Conservation (phyloP, 1,140 invertebrate species). For the Eueides isabella region DNA sequence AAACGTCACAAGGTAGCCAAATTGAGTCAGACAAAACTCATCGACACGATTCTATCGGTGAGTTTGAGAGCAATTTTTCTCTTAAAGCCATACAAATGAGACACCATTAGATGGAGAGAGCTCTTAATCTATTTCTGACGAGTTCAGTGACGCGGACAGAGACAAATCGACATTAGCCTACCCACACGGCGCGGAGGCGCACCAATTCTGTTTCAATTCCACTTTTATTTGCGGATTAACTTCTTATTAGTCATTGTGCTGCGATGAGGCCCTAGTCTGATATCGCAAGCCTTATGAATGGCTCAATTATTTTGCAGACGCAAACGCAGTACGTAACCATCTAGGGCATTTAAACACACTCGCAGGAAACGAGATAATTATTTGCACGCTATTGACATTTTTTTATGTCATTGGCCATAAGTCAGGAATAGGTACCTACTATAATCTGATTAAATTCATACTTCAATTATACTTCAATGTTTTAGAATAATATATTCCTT, state of each 20-base stretch:
- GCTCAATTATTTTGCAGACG: slow-evolving; percentile 78
- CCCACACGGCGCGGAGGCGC: slow-evolving; percentile 79
- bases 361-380: slow-evolving; percentile 52
- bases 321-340: slow-evolving; percentile 56
- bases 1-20: slow-evolving; percentile 41
- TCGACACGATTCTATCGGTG: slow-evolving; percentile 76
- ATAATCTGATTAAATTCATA: no score
- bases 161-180: slow-evolving; percentile 82
- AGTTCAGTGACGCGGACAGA: slow-evolving; percentile 81
- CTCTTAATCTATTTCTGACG: slow-evolving; percentile 82
- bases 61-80: slow-evolving; percentile 81
- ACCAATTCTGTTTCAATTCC: slow-evolving; percentile 80
- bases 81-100: slow-evolving; percentile 82
- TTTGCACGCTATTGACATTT: slow-evolving; percentile 54
- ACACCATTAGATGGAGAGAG: slow-evolving; percentile 81
- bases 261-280: slow-evolving; percentile 62
- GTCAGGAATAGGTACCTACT: not conserved
- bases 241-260: slow-evolving; percentile 81
- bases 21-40: slow-evolving; percentile 77
- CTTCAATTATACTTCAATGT: no score
- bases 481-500: no score
- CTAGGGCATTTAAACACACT: slow-evolving; percentile 57
- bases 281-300: slow-evolving; percentile 81
- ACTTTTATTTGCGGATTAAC: slow-evolving; percentile 82
- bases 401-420: slow-evolving; percentile 29